Conservation (phyloP, 2,797 vertebrate species). For the Cynopterus sphinx region DNA sequence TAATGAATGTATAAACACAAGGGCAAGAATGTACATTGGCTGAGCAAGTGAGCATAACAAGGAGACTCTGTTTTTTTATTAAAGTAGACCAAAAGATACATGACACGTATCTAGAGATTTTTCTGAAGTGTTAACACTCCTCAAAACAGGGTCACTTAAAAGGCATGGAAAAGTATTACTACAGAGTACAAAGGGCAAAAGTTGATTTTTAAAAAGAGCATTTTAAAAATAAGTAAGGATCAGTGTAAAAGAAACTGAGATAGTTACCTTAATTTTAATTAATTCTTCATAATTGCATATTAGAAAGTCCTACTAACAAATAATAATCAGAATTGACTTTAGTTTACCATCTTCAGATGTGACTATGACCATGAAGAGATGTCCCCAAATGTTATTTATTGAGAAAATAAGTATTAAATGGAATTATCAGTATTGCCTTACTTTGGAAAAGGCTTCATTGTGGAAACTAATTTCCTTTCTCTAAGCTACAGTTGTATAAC, state of each 20-base stretch:
- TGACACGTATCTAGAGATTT: slow-evolving; percentile 59
- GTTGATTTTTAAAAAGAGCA: slow-evolving; percentile 50
- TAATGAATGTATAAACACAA: slow-evolving; percentile 72
- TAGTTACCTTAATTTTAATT: slow-evolving; percentile 59
- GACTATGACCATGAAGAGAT: not conserved
- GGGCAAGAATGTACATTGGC: slow-evolving; percentile 61
- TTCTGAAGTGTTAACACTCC: slow-evolving; percentile 64
- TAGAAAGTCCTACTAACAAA: slow-evolving; percentile 41
- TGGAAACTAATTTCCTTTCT: slow-evolving; percentile 29
- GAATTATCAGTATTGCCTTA: slow-evolving; percentile 38
- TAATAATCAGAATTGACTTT: slow-evolving; percentile 42
- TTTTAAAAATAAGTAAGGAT: slow-evolving; percentile 55
- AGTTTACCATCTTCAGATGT: not conserved
- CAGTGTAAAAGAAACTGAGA: not conserved
- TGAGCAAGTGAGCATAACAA: slow-evolving; percentile 71
- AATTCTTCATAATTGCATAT: slow-evolving; percentile 34
- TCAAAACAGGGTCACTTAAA: slow-evolving; percentile 74
- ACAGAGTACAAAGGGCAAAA: slow-evolving; percentile 50
- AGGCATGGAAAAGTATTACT: slow-evolving; percentile 57
- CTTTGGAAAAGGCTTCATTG: slow-evolving; percentile 9
- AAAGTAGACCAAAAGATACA: slow-evolving; percentile 57
- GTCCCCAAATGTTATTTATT: not conserved
- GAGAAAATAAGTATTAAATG: slow-evolving; percentile 50
- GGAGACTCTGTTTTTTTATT: slow-evolving; percentile 65
- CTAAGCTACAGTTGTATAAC: not conserved